These are phyloP conservation scores for Sphaeramia orbicularis DNA, from an alignment of 2,797 vertebrate species.

Conservation along the genomic window DNA sequence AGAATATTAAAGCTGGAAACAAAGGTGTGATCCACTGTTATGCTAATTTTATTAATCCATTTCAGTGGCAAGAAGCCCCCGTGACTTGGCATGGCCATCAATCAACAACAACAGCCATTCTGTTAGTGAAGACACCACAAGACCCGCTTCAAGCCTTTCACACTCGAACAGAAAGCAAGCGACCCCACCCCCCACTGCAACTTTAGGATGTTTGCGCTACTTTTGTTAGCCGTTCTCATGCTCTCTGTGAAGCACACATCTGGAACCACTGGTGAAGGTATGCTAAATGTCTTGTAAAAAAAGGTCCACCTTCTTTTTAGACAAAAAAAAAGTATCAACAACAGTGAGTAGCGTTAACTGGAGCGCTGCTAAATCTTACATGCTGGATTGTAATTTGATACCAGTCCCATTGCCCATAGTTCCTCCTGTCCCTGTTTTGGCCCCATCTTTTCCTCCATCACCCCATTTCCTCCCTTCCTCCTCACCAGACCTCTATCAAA, in stretches of 20 bases:
- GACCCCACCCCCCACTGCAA: constrained; percentile 12
- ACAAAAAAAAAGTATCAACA: constrained; percentile 46
- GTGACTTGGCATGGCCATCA: constrained; percentile 63
- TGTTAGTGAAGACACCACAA: constrained; percentile 60
- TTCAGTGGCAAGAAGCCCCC: constrained; percentile 44
- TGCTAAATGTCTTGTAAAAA: constrained; percentile 72
- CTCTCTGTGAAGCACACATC: constrained; percentile 69
- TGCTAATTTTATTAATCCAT: constrained; percentile 77
- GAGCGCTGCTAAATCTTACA: constrained; percentile 22
- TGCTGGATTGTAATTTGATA: constrained; percentile 70
- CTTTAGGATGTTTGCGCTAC: constrained; percentile 29
- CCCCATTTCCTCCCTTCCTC: constrained; percentile 64
- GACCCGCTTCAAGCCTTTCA: constrained; percentile 65
- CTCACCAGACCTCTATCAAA: constrained; percentile 58
- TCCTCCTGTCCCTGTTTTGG: constrained; percentile 47
- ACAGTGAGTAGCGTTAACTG: constrained; percentile 22
- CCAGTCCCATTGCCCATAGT: constrained; percentile 37
- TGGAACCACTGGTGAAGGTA: constrained; percentile 78
- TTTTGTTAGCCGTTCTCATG: constrained; percentile 57
- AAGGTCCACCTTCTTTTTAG: constrained; percentile 32
- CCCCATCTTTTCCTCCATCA: constrained; percentile 37
- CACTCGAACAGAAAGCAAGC: constrained; percentile 53
- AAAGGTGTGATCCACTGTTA: constrained; percentile 73
- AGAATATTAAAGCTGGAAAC: constrained; percentile 64
- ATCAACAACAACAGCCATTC: constrained; percentile 58